These are phyloP conservation scores for Hippopotamyrus pictus DNA, from an alignment of 2,797 vertebrate genomes.

Conservation along the genomic window DNA sequence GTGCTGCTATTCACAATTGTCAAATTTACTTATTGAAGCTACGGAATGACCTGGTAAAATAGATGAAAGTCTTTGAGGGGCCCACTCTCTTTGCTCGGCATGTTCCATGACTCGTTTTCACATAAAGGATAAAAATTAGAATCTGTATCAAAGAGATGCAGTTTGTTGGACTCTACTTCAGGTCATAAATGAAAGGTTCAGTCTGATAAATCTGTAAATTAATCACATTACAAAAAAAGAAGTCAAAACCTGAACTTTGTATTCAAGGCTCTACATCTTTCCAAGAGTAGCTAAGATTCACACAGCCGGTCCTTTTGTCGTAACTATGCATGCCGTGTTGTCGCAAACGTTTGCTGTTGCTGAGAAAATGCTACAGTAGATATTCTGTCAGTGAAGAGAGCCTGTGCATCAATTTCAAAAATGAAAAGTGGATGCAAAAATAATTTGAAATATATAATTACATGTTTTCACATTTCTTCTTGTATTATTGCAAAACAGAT, in stretches of 20 bases:
- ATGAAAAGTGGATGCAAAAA: neutral
- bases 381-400: neutral
- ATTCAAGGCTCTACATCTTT: neutral
- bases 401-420: neutral
- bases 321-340: neutral
- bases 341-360: neutral
- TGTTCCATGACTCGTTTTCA: neutral
- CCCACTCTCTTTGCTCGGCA: neutral
- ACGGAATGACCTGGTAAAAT: conserved; percentile 5
- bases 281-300: neutral
- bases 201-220: neutral
- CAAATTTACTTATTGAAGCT: neutral
- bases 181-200: neutral
- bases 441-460: neutral
- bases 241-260: neutral
- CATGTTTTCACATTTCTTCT: neutral
- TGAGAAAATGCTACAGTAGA: neutral
- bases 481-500: neutral
- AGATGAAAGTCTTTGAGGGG: neutral
- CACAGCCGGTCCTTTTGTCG: neutral
- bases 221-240: neutral
- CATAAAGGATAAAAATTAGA: conserved; percentile 6
- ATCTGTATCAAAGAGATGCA: neutral
- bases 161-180: neutral
- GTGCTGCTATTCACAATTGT: neutral